phyloP scores from a whole-genome alignment of 1,140 invertebrate genomes.

The Hydropsyche tenuis region DNA sequence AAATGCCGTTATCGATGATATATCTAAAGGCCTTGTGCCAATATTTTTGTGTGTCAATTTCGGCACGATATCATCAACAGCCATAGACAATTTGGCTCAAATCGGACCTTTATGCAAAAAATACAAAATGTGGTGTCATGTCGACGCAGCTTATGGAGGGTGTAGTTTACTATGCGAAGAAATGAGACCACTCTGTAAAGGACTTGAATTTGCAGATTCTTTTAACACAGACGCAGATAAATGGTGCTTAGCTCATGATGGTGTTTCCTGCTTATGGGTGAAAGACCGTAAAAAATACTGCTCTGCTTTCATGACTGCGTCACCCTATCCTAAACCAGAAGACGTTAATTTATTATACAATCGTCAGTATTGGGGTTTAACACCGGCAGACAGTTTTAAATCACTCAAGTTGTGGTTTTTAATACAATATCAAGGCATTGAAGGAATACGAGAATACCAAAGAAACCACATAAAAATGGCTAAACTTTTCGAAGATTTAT shows the following conservation, averaged over 20 bases:
- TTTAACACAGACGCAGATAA: conserved; percentile 95
- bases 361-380: conserved; percentile 90
- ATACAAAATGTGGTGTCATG: conserved; percentile 72
- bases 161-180: conserved; percentile 86
- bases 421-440: conserved; percentile 81
- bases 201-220: conserved; percentile 85
- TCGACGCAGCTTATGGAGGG: conserved; percentile 85
- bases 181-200: conserved; percentile 74
- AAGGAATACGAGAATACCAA: conserved; percentile 83
- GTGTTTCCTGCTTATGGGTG: conserved; percentile 91
- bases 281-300: conserved; percentile 81
- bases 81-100: conserved; percentile 82
- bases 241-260: conserved; percentile 89
- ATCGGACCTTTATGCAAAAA: conserved; percentile 81
- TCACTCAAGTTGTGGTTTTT: conserved; percentile 91
- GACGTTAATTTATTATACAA: conserved; percentile 81
- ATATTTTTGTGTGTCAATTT: conserved; percentile 85
- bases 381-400: conserved; percentile 84
- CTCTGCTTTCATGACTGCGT: conserved; percentile 67
- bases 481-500: conserved; percentile 81
- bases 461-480: conserved; percentile 87
- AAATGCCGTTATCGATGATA: conserved; percentile 77
- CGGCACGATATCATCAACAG: conserved; percentile 82
- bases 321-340: conserved; percentile 50
- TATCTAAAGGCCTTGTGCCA: conserved; percentile 79